Conservation (phyloP, 2,113 vertebrate species). For the Eudyptes chrysolophus region DNA sequence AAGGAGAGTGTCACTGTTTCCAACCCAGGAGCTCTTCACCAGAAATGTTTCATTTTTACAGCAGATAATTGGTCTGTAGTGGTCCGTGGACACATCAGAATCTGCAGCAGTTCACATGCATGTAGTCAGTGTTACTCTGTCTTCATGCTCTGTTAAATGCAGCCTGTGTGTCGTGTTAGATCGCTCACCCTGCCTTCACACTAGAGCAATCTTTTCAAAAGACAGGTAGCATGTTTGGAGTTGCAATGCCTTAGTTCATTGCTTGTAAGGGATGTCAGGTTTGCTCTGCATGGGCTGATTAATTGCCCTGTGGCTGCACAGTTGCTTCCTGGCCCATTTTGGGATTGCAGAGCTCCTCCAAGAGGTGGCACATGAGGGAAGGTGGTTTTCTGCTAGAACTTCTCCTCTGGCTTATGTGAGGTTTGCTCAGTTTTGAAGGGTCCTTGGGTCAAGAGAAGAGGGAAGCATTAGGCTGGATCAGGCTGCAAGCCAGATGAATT, state of each 20-base stretch:
- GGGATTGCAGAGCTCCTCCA: not conserved
- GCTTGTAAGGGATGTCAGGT: not conserved
- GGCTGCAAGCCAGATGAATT: not conserved
- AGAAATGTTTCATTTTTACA: not conserved
- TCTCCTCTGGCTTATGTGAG: no score
- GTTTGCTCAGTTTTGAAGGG: not conserved
- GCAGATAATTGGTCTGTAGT: no score
- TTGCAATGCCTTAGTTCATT: rapidly evolving
- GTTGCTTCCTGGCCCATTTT: rapidly evolving
- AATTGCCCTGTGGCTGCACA: not conserved
- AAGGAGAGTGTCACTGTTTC: not conserved
- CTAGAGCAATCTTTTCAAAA: not conserved
- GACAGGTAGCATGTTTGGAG: no score
- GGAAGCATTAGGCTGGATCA: not conserved
- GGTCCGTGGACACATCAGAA: no score
- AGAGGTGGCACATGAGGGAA: rapidly evolving
- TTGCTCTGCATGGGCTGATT: not conserved
- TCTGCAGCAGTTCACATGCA: not conserved
- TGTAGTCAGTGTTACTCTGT: not conserved
- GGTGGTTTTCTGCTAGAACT: not conserved
- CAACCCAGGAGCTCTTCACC: not conserved
- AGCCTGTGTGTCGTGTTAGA: rapidly evolving
- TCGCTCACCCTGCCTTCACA: no score
- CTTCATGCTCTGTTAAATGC: not conserved
- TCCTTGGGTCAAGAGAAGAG: not conserved